These are phyloP conservation scores for Leucoptera coffeella DNA, from an alignment of 2,888 invertebrate species.

Conservation along the genomic window DNA sequence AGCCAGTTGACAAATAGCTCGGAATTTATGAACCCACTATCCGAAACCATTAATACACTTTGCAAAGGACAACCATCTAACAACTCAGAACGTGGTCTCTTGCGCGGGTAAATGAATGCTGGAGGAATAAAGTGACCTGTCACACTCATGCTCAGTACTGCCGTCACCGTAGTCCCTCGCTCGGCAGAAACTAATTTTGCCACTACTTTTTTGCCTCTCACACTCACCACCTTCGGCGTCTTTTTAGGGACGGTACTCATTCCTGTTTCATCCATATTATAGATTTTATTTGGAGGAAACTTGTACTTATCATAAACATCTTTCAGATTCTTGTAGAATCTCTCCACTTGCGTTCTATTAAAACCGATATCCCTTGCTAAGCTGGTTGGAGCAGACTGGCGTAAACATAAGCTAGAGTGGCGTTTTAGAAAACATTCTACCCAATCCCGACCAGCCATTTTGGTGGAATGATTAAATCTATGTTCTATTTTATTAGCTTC, in stretches of 20 bases:
- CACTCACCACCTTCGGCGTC: conserved; percentile 7
- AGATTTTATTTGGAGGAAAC: conserved; percentile 9
- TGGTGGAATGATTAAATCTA: conserved; percentile 6
- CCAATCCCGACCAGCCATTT: conserved; percentile 11
- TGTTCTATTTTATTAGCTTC: conserved; percentile 7
- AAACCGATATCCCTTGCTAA: conserved; percentile 10
- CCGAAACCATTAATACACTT: conserved; percentile 9
- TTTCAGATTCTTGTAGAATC: conserved; percentile 8
- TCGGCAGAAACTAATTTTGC: conserved; percentile 7
- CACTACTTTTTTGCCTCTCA: conserved; percentile 7
- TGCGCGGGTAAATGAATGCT: conserved; percentile 8
- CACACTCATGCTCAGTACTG: conserved; percentile 8
- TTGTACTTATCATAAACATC: conserved; percentile 7
- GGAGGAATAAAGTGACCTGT: conserved; percentile 7
- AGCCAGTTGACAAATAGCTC: conserved; percentile 10
- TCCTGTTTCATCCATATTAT: conserved; percentile 10
- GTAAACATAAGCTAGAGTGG: conserved; percentile 8
- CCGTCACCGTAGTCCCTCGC: conserved; percentile 8
- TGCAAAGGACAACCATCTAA: conserved; percentile 7
- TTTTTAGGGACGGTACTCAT: conserved; percentile 7
- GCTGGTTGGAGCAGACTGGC: conserved; percentile 12
- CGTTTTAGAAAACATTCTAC: conserved; percentile 9
- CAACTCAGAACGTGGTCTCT: conserved; percentile 7
- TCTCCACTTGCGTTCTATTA: conserved; percentile 9
- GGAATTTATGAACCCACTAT: conserved; percentile 11